Base-by-base conservation (phyloP, 1,140 invertebrate genomes). In the Cydia pomonella region DNA sequence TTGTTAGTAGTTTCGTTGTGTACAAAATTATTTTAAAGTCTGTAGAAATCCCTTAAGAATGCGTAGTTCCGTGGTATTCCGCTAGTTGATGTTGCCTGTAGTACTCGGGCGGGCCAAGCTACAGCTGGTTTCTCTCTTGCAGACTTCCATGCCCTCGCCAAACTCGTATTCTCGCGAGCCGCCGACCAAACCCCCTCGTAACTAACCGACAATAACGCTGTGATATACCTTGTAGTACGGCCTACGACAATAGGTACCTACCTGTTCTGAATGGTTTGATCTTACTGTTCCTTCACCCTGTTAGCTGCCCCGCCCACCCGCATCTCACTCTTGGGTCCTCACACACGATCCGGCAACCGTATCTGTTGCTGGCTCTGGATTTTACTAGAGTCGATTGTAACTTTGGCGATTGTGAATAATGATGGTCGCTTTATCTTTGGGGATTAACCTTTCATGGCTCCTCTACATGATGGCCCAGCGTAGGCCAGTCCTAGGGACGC, bases 61-160 rank as follows among this genome's bases (percentile, higher is more conserved):
- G 23, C 25, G 63, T 27, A 27, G 63, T 27, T 29, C 25, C 63
- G 63, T 64, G 63, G 25, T 64, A 33, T 16, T 29, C 25, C 25
- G 13, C 25, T 23, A n/a, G 23, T 27, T 16, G 27, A 66, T 33
- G 27, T 23, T 53, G 66, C 75, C 69, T 47, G 71, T 38, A 44
- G n/a, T 75, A 75, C 75, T 47, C 41, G 74, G 13, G 38, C 63
- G 33, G 63, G 33, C 27, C 23, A 18, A 27, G 82, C 82, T 82
- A 87, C 79, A 80, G 80, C 79, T 85, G 83, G 87, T 91, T 83
- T 89, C 94, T 94, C 93, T 93, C 93, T 95, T 95, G 92, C 95
- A 95, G 95, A 95, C 95, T 95, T 95, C 95, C 95, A 94, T 94
- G 94, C 94, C 92, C 94, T 95, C 94, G 95, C 95, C 94, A 94